phyloP scores from a whole-genome alignment of 2,888 invertebrate genomes.

The Callyntrura sp. region DNA sequence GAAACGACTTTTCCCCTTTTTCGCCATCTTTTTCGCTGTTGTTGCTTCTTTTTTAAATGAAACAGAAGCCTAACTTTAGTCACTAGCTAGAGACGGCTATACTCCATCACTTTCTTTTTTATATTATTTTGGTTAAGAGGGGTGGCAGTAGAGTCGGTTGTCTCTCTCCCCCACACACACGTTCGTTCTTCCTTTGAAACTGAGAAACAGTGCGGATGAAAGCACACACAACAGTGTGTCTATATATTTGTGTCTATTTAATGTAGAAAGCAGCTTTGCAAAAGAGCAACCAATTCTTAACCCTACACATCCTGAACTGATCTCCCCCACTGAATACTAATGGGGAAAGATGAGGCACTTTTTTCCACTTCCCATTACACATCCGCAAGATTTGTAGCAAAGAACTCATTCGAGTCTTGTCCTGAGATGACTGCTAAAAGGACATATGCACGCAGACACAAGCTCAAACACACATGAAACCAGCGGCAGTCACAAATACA shows the following conservation, averaged over 20 bases:
- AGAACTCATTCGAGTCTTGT: constrained; percentile 75
- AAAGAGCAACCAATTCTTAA: constrained; percentile 75
- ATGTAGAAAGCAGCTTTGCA: constrained; percentile 33
- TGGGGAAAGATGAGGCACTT: constrained; percentile 75
- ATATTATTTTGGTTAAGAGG: not conserved
- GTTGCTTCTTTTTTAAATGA: not conserved
- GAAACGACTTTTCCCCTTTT: constrained; percentile 47
- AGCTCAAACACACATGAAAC: not conserved
- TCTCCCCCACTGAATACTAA: constrained; percentile 79
- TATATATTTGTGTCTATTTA: constrained; percentile 9
- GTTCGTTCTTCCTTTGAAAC: not conserved
- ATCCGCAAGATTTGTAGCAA: constrained; percentile 76
- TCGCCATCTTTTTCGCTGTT: constrained; percentile 15
- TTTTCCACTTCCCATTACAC: constrained; percentile 73
- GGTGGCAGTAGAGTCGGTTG: not conserved
- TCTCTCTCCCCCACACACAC: not conserved
- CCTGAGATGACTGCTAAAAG: constrained; percentile 72
- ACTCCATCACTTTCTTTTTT: constrained; percentile 52
- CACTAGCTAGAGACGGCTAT: not conserved
- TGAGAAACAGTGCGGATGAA: constrained; percentile 8
- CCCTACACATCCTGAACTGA: constrained; percentile 76
- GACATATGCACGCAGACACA: not conserved
- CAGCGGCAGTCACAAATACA: constrained; percentile 7
- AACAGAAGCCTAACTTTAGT: constrained; percentile 7
- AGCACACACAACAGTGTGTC: constrained; percentile 4